Base-by-base conservation (phyloP, 2,797 vertebrate genomes). In the Muraenolepis orangiensis region DNA sequence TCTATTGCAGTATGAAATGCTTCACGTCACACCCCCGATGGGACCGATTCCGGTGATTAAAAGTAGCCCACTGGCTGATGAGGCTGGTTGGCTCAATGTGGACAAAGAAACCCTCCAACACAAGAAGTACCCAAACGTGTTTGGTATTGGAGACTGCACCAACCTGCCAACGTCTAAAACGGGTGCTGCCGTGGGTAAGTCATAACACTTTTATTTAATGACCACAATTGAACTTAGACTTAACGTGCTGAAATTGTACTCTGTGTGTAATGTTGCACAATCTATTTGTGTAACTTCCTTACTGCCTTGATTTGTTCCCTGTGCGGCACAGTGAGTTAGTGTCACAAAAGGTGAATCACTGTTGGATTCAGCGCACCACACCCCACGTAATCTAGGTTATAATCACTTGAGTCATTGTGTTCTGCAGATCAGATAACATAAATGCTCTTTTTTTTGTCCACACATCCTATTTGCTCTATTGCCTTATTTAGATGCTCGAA, bases 11-110 rank as follows among this genome's bases (percentile, higher is more conserved):
- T 99, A 98, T 82, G 97, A 96, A 88, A 97, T 99, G 97, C 96
- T 99, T 77, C 98, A 99, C 6, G 96, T 99, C 51, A 98, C 98
- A 0, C 98, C 98, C 4, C 98, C 98, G 0, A 99, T 99, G 98
- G 96, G 97, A 70, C 92, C 97, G 14, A 95, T 87, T 36, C 86
- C 89, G 0, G 95, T 94, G 14, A 82, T 99, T 18, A 91, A 96
- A 89, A 92, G 80, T 18, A 96, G 95, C 73, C 86, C 86, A 0
- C 88, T 99, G 82, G 93, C 94, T 0, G 96, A 99, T 75, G 80
- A 84, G 64, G 72, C 1, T 0, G 98, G 98, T 76, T 99, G 97
- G 97, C 87, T 99, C 81, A 95, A 98, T 14, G 75, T 99, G n/a
- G 80, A 96, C 90, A 98, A 95, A 86, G 93, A 96, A 0, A 96